Evolutionary conservation across 2,888 invertebrate species (phyloP).

Genomic region (Lapara coniferarum): DNA sequence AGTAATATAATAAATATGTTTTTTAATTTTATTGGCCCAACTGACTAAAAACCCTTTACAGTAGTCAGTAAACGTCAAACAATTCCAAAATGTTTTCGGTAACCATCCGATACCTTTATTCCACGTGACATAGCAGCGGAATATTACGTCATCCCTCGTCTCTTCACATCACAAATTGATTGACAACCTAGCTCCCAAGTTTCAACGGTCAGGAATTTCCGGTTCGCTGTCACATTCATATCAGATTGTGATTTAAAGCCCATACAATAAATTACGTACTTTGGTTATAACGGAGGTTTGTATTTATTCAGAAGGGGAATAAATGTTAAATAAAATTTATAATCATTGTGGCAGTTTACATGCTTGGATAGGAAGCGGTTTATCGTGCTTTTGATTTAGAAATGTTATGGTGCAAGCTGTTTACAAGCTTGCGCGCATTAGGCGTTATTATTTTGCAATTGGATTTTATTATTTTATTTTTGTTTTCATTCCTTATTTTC

Average conservation of each 20-base stretch:
- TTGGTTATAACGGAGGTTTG: neutral
- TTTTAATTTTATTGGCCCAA: no score
- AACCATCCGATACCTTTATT: neutral
- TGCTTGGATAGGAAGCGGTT: neutral
- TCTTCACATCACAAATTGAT: constrained; percentile 24
- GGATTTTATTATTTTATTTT: neutral
- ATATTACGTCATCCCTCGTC: constrained; percentile 19
- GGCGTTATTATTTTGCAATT: neutral
- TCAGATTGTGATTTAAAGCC: constrained; percentile 2
- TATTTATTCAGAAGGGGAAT: neutral
- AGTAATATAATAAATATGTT: no score
- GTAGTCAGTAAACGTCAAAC: no score
- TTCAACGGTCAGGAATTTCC: constrained; percentile 26
- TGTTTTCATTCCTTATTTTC: neutral
- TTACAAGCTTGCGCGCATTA: constrained; percentile 2
- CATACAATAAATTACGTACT: constrained; percentile 3
- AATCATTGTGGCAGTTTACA: neutral
- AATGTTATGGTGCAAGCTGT: neutral
- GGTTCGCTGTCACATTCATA: constrained; percentile 21
- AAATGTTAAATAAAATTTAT: neutral
- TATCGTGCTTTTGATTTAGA: neutral
- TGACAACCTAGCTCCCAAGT: constrained; percentile 16
- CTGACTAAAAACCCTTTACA: no score
- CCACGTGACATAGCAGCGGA: neutral
- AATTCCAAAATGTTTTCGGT: neutral